These are phyloP conservation scores for Anser cygnoides DNA, from an alignment of 2,113 vertebrate genomes.

Conservation along the genomic window DNA sequence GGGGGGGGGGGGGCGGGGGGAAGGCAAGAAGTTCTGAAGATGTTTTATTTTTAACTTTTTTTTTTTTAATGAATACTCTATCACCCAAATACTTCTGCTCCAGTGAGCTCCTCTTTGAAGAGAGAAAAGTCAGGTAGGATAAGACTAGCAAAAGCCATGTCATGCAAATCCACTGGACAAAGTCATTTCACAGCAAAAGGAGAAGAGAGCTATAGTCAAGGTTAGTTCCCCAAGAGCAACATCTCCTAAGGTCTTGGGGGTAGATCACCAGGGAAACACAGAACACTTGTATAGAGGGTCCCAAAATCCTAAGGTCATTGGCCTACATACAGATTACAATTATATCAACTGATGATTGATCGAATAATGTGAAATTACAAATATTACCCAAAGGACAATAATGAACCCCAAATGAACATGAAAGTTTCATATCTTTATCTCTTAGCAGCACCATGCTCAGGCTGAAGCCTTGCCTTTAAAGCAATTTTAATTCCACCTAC, in stretches of 20 bases:
- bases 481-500: conserved; percentile 64
- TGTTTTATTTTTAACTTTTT: too few relatives aligned
- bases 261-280: neutral
- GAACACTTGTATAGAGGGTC: neutral
- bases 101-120: neutral
- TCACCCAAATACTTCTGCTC: neutral
- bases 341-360: too few relatives aligned
- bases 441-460: neutral
- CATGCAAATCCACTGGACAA: neutral
- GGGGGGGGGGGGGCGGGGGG: neutral
- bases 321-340: neutral
- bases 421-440: neutral
- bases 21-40: neutral
- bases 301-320: neutral
- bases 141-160: neutral
- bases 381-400: neutral
- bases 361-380: neutral
- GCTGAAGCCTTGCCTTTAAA: conserved; percentile 42
- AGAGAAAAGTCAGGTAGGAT: neutral
- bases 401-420: neutral
- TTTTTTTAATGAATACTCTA: neutral
- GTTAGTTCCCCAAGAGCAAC: neutral
- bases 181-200: neutral
- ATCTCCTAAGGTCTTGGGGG: neutral
- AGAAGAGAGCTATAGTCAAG: neutral